phyloP scores from a whole-genome alignment of 2,888 invertebrate genomes.

The Capitulum mitella region DNA sequence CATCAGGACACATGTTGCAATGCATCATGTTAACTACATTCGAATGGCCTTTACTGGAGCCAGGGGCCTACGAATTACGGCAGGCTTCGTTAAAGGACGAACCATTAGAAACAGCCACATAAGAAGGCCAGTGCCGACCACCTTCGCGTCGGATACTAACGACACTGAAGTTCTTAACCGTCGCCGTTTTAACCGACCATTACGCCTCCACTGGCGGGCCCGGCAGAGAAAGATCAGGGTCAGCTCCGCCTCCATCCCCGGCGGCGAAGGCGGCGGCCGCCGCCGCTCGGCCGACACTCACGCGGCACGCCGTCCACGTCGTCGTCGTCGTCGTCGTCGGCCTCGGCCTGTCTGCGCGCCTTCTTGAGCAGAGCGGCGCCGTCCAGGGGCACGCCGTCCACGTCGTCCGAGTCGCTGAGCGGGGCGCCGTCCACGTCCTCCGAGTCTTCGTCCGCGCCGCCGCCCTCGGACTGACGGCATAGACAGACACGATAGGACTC shows the following conservation, averaged over 20 bases:
- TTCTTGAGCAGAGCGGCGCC: constrained; percentile 70
- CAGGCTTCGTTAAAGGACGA: too few species aligned
- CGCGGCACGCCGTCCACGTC: constrained; percentile 69
- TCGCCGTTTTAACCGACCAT: neutral
- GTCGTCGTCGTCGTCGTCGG: constrained; percentile 55
- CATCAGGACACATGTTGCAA: too few species aligned
- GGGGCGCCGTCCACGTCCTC: constrained; percentile 54
- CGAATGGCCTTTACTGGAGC: too few species aligned
- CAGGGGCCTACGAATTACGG: too few species aligned
- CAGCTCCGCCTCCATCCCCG: neutral
- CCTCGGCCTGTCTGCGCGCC: constrained; percentile 29
- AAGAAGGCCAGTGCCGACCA: too few species aligned
- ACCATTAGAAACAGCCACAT: too few species aligned
- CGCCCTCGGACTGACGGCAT: constrained; percentile 39
- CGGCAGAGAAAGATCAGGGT: too few species aligned
- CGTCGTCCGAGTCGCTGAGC: constrained; percentile 38
- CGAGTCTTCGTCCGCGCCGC: constrained; percentile 48
- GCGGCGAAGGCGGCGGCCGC: neutral
- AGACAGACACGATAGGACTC: neutral
- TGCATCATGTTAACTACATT: too few species aligned
- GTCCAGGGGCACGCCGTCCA: constrained; percentile 48
- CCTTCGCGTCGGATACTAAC: too few species aligned
- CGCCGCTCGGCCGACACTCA: constrained; percentile 41
- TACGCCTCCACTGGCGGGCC: too few species aligned
- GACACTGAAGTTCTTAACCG: too few species aligned